These are phyloP conservation scores for Philotrypesis tridentata DNA, from an alignment of 1,140 invertebrate species.

Conservation along the genomic window DNA sequence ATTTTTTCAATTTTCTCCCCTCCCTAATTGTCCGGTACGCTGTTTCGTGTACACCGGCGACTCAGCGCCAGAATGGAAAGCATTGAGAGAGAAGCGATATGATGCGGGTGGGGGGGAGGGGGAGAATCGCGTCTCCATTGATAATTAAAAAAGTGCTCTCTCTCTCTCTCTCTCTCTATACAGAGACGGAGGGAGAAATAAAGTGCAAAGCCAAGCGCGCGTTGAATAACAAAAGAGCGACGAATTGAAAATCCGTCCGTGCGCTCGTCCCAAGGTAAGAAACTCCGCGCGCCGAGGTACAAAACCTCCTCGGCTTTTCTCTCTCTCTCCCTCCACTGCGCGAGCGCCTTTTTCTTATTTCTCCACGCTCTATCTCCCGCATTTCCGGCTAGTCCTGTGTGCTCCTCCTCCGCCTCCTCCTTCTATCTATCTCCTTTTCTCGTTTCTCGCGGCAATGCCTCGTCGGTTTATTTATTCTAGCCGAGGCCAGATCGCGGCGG, in stretches of 20 bases:
- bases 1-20: too few relatives aligned
- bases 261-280: background rate
- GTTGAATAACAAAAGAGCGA: background rate
- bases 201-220: too few relatives aligned
- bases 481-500: background rate
- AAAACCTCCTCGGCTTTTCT: background rate
- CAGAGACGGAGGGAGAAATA: too few relatives aligned
- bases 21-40: too few relatives aligned
- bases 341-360: background rate
- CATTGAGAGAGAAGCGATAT: too few relatives aligned
- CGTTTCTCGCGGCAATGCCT: background rate
- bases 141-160: too few relatives aligned
- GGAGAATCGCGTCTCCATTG: too few relatives aligned
- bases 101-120: too few relatives aligned
- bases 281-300: background rate
- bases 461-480: conserved; percentile 53
- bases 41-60: too few relatives aligned
- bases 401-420: background rate
- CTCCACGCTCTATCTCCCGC: background rate
- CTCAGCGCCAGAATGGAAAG: too few relatives aligned
- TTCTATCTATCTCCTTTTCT: background rate
- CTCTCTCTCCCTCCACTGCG: background rate
- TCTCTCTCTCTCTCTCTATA: too few relatives aligned
- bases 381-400: background rate
- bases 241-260: background rate